phyloP scores from a whole-genome alignment of 2,888 invertebrate genomes.

The Yponomeuta evonymella region DNA sequence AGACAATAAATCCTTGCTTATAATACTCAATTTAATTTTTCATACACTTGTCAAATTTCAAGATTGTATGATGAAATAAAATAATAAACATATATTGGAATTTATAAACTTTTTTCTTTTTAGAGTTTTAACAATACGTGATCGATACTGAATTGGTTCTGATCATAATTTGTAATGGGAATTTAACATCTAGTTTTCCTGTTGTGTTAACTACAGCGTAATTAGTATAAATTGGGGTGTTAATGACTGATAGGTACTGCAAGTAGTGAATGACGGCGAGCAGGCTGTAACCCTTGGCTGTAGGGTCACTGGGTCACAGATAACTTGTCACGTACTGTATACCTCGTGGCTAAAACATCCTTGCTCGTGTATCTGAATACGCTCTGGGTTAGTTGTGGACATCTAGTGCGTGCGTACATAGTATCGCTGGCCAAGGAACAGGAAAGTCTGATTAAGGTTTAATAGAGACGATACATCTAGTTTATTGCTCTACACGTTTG shows the following conservation, averaged over 20 bases:
- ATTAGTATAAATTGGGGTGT: slow-evolving; percentile 14
- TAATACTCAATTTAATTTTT: too few species aligned
- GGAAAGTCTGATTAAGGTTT: slow-evolving; percentile 1
- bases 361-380: background rate
- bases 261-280: slow-evolving; percentile 18
- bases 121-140: too few species aligned
- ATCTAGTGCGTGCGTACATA: background rate
- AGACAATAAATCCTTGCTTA: too few species aligned
- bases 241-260: background rate
- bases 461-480: background rate
- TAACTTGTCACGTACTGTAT: slow-evolving; percentile 18
- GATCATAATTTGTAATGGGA: too few species aligned
- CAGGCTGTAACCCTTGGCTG: slow-evolving; percentile 10
- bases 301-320: slow-evolving; percentile 26
- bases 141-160: too few species aligned
- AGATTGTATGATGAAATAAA: too few species aligned
- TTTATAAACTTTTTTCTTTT: too few species aligned
- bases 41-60: too few species aligned
- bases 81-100: too few species aligned
- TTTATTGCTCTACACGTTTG: background rate
- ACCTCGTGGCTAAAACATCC: background rate
- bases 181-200: background rate
- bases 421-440: background rate
- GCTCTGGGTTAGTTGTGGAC: background rate
- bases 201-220: background rate